Evolutionary conservation across 2,113 vertebrate genomes (phyloP).

Genomic region (Rhinogobius similis): DNA sequence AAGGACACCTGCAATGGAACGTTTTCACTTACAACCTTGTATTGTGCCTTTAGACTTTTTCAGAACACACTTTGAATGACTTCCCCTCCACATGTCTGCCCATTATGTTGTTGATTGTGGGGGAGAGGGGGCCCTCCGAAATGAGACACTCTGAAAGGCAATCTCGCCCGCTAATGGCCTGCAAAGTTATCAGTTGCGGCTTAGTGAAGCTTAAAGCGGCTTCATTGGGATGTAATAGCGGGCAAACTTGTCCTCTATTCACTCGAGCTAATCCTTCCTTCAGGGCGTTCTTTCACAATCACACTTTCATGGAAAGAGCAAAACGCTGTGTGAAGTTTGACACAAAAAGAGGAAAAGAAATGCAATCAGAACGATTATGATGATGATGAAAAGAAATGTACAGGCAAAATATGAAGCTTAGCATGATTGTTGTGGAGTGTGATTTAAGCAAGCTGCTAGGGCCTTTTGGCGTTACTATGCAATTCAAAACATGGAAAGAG

Average conservation of each 20-base stretch:
- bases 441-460: slow-evolving; percentile 41
- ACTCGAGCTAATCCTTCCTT: slow-evolving; percentile 73
- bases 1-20: slow-evolving; percentile 14
- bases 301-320: slow-evolving; percentile 58
- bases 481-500: slow-evolving; percentile 56
- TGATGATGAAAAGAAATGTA: slow-evolving; percentile 47
- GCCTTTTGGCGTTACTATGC: slow-evolving; percentile 60
- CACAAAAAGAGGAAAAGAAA: slow-evolving; percentile 53
- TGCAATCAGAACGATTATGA: slow-evolving; percentile 56
- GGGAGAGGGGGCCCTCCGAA: slow-evolving; percentile 49
- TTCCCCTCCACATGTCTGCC: slow-evolving; percentile 58
- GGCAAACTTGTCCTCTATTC: slow-evolving; percentile 76
- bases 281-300: slow-evolving; percentile 69
- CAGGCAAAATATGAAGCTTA: slow-evolving; percentile 36
- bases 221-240: slow-evolving; percentile 78
- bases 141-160: slow-evolving; percentile 67
- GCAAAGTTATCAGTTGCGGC: slow-evolving; percentile 80
- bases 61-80: slow-evolving; percentile 45
- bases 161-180: slow-evolving; percentile 75
- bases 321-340: slow-evolving; percentile 39
- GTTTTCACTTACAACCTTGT: slow-evolving; percentile 37
- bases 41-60: slow-evolving; percentile 19
- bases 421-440: slow-evolving; percentile 29
- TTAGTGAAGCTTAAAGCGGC: slow-evolving; percentile 78
- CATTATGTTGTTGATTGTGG: slow-evolving; percentile 70